These are phyloP conservation scores for Gasterosteus aculeatus DNA, from an alignment of 2,113 vertebrate genomes.

Conservation along the genomic window DNA sequence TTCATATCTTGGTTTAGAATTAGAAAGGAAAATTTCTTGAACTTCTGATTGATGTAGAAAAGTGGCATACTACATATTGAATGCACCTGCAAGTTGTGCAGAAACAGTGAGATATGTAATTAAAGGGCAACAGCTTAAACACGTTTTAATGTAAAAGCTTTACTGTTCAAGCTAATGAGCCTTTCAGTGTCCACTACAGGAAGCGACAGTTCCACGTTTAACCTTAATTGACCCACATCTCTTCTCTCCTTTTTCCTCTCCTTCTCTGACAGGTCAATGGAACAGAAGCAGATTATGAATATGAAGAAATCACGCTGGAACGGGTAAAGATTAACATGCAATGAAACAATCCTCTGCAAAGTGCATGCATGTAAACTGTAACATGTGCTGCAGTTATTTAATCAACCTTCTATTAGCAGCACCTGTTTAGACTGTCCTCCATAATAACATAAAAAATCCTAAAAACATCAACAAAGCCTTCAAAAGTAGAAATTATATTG, in stretches of 20 bases:
- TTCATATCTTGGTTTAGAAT: not conserved
- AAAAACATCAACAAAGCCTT: not conserved
- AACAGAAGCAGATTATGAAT: conserved; percentile 79
- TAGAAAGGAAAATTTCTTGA: not conserved
- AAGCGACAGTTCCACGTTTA: not conserved
- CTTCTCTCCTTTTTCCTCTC: not conserved
- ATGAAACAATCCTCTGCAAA: not conserved
- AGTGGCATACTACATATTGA: not conserved
- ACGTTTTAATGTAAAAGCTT: conserved; percentile 14
- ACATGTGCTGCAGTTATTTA: not conserved
- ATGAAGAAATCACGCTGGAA: conserved; percentile 77
- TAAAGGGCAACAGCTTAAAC: not conserved
- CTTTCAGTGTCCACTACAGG: not conserved
- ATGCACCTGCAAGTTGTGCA: not conserved
- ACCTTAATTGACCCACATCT: not conserved
- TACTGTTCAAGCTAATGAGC: not conserved
- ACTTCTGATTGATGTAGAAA: not conserved
- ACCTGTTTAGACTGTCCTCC: conserved; percentile 5
- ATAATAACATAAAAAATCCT: not conserved
- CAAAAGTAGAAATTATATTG: not conserved
- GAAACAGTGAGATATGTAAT: not conserved
- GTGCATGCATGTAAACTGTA: not conserved
- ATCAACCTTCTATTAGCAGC: not conserved
- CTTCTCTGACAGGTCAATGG: conserved; percentile 67
- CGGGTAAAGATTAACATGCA: conserved; percentile 62